Evolutionary conservation across 2,888 invertebrate genomes (phyloP).

Genomic region (Schrankia costaestrigalis): DNA sequence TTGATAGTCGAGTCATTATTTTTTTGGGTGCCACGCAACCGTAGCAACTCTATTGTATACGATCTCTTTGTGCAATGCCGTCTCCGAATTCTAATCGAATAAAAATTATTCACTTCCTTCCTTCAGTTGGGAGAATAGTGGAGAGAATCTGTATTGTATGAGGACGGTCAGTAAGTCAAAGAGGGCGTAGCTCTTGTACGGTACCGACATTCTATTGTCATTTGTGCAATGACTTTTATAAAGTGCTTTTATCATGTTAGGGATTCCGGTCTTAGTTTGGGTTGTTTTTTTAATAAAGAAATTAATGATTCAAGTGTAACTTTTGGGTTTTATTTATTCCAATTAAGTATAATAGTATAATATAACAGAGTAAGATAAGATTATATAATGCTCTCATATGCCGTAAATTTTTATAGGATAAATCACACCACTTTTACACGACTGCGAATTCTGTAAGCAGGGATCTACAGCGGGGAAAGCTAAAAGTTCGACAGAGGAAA

Average conservation of each 20-base stretch:
- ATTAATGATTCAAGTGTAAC: neutral
- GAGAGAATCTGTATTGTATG: slow-evolving; percentile 40
- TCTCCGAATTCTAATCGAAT: slow-evolving; percentile 53
- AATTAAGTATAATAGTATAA: too few relatives aligned
- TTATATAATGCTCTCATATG: too few relatives aligned
- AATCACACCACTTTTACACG: too few relatives aligned
- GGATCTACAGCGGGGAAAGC: too few relatives aligned
- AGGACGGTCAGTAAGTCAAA: slow-evolving; percentile 31
- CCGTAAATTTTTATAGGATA: too few relatives aligned
- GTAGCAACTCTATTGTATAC: slow-evolving; percentile 36
- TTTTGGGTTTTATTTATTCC: too few relatives aligned
- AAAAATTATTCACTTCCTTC: slow-evolving; percentile 69
- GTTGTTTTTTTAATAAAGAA: too few relatives aligned
- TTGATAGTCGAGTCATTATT: slow-evolving; percentile 31
- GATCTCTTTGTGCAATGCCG: slow-evolving; percentile 40
- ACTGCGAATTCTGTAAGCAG: too few relatives aligned
- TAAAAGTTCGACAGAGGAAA: too few relatives aligned
- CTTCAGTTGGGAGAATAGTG: slow-evolving; percentile 36
- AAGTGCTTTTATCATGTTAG: slow-evolving; percentile 7
- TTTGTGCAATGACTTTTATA: slow-evolving; percentile 26
- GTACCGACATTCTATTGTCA: slow-evolving; percentile 39
- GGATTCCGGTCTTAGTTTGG: slow-evolving; percentile 1
- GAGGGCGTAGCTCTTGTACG: slow-evolving; percentile 44
- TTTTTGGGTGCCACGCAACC: slow-evolving; percentile 38
- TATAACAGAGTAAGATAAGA: too few relatives aligned